phyloP scores from a whole-genome alignment of 2,113 vertebrate genomes.

The Struthidea cinerea region DNA sequence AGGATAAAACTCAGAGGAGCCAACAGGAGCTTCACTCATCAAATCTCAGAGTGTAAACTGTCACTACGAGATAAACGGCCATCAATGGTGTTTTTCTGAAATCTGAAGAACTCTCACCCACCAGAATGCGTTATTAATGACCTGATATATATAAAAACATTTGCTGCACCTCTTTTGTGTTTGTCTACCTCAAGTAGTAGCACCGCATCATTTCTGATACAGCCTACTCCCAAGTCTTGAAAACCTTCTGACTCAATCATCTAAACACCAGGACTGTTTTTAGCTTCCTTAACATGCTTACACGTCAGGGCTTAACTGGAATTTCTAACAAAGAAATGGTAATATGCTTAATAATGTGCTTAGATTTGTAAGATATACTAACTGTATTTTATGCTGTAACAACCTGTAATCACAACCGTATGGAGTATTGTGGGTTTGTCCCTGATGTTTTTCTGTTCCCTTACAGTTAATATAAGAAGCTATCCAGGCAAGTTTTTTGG shows the following conservation, averaged over 20 bases:
- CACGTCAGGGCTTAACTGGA: neutral
- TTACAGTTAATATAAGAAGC: neutral
- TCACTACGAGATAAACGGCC: neutral
- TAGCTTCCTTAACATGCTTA: neutral
- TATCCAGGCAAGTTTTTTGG: neutral
- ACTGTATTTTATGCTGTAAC: neutral
- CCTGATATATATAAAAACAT: neutral
- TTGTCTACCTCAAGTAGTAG: neutral
- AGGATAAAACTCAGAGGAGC: neutral
- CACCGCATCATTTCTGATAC: neutral
- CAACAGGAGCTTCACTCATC: neutral
- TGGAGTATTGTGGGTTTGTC: neutral
- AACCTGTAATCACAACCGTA: neutral
- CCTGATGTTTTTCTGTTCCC: neutral
- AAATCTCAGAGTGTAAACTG: neutral
- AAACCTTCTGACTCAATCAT: neutral
- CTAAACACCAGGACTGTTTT: neutral
- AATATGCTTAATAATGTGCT: neutral
- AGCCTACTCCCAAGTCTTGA: neutral
- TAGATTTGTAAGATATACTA: neutral
- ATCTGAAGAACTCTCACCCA: neutral
- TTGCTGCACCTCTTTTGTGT: neutral
- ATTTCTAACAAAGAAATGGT: neutral
- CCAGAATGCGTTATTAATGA: accelerated
- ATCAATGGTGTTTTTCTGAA: neutral